Evolutionary conservation across 2,113 vertebrate species (phyloP).

Genomic region (Megalops atlanticus): DNA sequence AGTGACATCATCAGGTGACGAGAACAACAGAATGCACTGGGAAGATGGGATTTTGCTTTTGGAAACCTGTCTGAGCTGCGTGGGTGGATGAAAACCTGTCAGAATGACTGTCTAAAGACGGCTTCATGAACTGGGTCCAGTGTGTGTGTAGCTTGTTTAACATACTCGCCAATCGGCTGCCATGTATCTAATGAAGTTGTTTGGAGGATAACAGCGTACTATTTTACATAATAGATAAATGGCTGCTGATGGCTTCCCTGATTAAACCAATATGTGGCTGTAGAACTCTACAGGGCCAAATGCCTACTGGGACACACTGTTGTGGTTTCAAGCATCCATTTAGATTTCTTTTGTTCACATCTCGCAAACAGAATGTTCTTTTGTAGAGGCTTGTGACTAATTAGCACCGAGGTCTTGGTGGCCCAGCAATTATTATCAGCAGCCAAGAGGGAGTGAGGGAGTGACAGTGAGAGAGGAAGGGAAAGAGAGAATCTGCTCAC

Average conservation of each 20-base stretch:
- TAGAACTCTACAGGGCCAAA: neutral
- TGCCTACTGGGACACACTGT: neutral
- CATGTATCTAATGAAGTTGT: neutral
- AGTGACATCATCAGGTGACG: no score
- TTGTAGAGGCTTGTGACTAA: conserved; percentile 7
- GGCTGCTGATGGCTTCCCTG: neutral
- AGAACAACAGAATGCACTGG: no score
- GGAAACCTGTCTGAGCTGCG: no score
- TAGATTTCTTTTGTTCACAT: neutral
- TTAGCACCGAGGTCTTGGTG: conserved; percentile 4
- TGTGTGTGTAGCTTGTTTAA: neutral
- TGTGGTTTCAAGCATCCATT: neutral
- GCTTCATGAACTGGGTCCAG: no score
- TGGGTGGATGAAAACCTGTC: no score
- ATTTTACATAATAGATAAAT: neutral
- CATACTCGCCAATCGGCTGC: neutral
- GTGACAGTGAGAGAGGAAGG: neutral
- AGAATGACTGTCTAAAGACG: no score
- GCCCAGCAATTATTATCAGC: neutral
- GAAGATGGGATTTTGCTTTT: no score
- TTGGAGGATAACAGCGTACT: neutral
- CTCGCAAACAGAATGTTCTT: neutral
- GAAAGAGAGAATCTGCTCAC: no score
- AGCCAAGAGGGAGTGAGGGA: neutral
- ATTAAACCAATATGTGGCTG: neutral